phyloP scores from a whole-genome alignment of 1,140 invertebrate genomes.

The Lepidurus apus region DNA sequence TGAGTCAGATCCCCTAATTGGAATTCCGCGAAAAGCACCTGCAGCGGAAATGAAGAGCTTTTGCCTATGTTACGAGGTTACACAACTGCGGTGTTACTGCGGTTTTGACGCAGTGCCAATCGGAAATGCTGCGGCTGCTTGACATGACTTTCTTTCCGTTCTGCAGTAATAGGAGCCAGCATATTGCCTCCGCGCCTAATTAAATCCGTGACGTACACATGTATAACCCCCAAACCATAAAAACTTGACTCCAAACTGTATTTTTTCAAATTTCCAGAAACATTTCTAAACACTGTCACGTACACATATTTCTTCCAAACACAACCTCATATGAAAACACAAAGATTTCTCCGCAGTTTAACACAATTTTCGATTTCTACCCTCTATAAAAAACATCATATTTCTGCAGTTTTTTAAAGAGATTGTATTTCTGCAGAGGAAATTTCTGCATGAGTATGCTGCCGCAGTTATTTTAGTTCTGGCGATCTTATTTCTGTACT shows the following conservation, averaged over 20 bases:
- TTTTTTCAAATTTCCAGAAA: too few species aligned
- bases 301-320: too few species aligned
- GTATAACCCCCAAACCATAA: neutral
- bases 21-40: neutral
- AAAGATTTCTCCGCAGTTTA: too few species aligned
- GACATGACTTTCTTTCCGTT: conserved; percentile 21
- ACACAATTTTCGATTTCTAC: too few species aligned
- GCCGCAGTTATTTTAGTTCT: too few species aligned
- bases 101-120: conserved; percentile 1
- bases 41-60: conserved; percentile 1
- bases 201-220: neutral
- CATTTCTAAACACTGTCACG: too few species aligned
- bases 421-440: too few species aligned
- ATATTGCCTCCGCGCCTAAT: neutral
- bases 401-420: too few species aligned
- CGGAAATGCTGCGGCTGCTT: conserved; percentile 9
- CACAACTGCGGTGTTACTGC: neutral
- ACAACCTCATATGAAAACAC: too few species aligned
- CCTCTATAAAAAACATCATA: too few species aligned
- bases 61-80: neutral
- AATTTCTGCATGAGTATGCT: too few species aligned
- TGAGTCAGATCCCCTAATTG: neutral
- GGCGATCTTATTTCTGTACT: too few species aligned
- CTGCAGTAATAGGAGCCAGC: neutral
- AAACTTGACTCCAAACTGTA: neutral